Evolutionary conservation across 2,797 vertebrate genomes (phyloP), one percentile per base, ranked within the genome.

Genomic region (Momotus momota): DNA sequence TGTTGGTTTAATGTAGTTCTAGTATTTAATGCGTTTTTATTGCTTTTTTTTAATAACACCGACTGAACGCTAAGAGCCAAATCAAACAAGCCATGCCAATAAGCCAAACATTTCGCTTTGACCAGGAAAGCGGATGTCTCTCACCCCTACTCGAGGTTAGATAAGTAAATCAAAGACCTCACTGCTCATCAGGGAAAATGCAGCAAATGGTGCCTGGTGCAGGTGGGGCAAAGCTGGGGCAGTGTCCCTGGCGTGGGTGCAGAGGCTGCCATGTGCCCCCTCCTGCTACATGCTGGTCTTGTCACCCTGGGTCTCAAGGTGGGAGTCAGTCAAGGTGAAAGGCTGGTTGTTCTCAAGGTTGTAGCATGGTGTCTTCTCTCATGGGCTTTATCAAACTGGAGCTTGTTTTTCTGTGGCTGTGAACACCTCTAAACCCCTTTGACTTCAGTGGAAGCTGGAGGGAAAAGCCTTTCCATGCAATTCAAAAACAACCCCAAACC

Each of bases 31-130:
- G 82, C 1, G 0, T 77, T 97, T 96, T 97, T 94, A 94, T 86
- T 94, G 93, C 94, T 97, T 96, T 95, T 95, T 86, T 97, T 48
- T 93, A 94, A 94, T 90, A 95, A 94, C 96, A 97, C 55, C 2
- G 3, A 48, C 84, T 6, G 8, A 74, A 57, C 75, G 29, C 41
- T 25, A 38, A 62, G 74, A 93, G 94, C 96, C 97, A 97, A 96
- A 94, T 93, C 49, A 95, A 97, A 97, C 93, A 94, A 96, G 77
- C 71, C 19, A 1, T 78, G 74, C 86, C 92, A 88, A 83, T 41
- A 95, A 97, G 85, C 79, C 93, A 95, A 96, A 94, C 70, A 86
- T 74, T 93, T 93, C 74, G 48, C 49, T 84, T 90, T 54, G 49
- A 48, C 94, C 79, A 81, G 94, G 65, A 81, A 80, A 96, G 84